These are phyloP conservation scores for Willisornis vidua DNA, from an alignment of 2,113 vertebrate genomes.

Conservation along the genomic window DNA sequence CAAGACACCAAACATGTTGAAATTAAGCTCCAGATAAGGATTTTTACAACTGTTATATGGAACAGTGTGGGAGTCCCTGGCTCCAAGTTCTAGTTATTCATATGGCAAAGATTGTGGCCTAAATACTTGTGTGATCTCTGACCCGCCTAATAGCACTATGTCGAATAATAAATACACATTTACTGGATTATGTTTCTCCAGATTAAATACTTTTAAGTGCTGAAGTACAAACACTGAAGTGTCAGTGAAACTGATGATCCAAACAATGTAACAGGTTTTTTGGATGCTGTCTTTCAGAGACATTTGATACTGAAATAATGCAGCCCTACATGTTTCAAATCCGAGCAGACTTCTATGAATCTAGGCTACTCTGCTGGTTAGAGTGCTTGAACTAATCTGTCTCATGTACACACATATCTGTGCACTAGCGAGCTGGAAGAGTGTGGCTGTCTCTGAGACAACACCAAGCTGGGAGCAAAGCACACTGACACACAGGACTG, in stretches of 20 bases:
- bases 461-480: background rate
- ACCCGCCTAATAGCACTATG: background rate
- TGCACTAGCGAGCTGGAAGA: background rate
- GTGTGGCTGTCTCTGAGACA: background rate
- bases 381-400: background rate
- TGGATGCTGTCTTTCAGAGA: background rate
- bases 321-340: background rate
- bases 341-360: background rate
- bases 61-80: background rate
- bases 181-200: background rate
- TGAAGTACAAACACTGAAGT: background rate
- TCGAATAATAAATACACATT: background rate
- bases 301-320: background rate
- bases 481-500: background rate
- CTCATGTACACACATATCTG: no score
- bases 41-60: background rate
- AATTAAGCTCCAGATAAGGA: background rate
- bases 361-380: accelerated
- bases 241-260: background rate
- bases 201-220: background rate
- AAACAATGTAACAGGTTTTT: background rate
- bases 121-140: background rate
- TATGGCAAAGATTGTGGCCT: background rate
- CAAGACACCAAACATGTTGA: background rate
- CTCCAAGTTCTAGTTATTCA: background rate